A percentile compares a stretch with the other conserved stretches of the same genome.
Conservation (phyloP, 2,113 vertebrate genomes). For the Indicator maculatus region DNA sequence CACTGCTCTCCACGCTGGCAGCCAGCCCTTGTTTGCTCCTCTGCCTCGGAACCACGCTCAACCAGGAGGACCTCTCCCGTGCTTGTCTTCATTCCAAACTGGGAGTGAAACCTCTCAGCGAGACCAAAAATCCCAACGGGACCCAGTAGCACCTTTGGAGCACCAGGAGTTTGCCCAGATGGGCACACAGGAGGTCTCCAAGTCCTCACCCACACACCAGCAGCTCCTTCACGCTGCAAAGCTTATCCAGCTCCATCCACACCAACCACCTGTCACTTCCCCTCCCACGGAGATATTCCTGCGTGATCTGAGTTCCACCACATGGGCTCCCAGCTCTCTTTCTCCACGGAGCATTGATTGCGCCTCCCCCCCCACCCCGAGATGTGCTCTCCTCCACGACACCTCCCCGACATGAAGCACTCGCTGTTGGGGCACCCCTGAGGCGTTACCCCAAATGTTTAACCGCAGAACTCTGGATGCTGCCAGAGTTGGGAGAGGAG, state of each 20-base stretch:
- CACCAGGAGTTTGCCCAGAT: rapidly evolving
- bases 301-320: background rate
- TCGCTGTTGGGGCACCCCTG: background rate
- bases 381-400: background rate
- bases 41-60: rapidly evolving
- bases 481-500: background rate
- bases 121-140: rapidly evolving
- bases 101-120: background rate
- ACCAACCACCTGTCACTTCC: conserved; percentile 48
- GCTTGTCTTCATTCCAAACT: rapidly evolving
- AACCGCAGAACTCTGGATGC: background rate
- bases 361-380: background rate
- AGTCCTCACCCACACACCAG: background rate
- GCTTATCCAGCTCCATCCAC: background rate
- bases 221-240: background rate
- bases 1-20: background rate
- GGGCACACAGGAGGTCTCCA: background rate
- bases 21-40: rapidly evolving
- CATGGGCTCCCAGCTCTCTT: background rate
- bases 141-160: background rate
- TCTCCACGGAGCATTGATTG: background rate
- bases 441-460: background rate
- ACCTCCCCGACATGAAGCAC: background rate
- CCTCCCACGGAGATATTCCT: conserved; percentile 30
- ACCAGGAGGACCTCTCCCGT: background rate